These are phyloP conservation scores for Osedax fenrisi DNA, from an alignment of 2,888 invertebrate genomes.

Conservation along the genomic window DNA sequence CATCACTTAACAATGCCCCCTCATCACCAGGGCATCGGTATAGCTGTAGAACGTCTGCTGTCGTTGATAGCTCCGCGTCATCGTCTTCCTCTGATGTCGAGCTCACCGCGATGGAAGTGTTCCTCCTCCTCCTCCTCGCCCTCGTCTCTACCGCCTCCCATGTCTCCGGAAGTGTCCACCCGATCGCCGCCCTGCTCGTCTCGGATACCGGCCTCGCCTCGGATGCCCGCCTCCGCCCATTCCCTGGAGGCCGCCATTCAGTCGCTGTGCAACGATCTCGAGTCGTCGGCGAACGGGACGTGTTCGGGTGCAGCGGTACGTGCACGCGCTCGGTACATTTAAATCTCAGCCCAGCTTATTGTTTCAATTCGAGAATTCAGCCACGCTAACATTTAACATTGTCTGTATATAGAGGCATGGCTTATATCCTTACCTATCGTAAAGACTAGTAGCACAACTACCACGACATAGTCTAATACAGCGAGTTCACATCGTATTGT, in stretches of 20 bases:
- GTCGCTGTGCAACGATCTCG: not conserved
- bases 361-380: no score
- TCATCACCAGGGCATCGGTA: no score
- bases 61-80: not conserved
- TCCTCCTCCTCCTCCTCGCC: not conserved
- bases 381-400: no score
- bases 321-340: no score
- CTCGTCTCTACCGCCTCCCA: not conserved
- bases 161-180: not conserved
- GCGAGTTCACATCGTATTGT: no score
- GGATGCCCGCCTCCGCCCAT: not conserved
- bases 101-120: no score
- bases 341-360: no score
- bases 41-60: not conserved
- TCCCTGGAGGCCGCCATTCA: not conserved
- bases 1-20: no score
- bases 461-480: no score
- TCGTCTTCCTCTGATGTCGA: not conserved
- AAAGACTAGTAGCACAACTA: no score
- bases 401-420: no score
- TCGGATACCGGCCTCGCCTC: not conserved
- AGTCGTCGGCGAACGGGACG: not conserved
- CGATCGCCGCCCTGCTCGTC: not conserved
- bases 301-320: not conserved
- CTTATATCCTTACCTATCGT: no score